Conservation (phyloP, 2,888 invertebrate species). For the Bellardia pandia region DNA sequence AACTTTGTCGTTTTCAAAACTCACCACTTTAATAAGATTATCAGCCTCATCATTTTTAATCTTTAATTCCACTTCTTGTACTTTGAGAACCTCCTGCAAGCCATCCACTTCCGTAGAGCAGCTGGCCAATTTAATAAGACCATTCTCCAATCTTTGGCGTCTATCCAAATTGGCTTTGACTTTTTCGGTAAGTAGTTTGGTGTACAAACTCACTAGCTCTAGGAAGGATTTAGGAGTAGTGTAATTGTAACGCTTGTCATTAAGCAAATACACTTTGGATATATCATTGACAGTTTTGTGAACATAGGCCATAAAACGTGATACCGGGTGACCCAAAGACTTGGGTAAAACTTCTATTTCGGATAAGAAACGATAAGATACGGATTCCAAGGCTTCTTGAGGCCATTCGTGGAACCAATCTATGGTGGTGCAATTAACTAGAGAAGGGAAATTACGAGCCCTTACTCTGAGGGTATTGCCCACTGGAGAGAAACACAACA, state of each 20-base stretch:
- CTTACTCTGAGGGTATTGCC: slow-evolving; percentile 94
- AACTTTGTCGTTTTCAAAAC: slow-evolving; percentile 95
- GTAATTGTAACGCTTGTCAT: slow-evolving; percentile 96
- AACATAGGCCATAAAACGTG: slow-evolving; percentile 95
- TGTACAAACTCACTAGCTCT: slow-evolving; percentile 94
- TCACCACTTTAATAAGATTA: slow-evolving; percentile 93
- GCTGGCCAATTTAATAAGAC: slow-evolving; percentile 93
- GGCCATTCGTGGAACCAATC: slow-evolving; percentile 99
- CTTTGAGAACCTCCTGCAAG: slow-evolving; percentile 89
- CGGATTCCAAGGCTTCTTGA: slow-evolving; percentile 94
- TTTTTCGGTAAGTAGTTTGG: slow-evolving; percentile 89
- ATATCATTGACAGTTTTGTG: slow-evolving; percentile 95
- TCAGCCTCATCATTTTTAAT: slow-evolving; percentile 96
- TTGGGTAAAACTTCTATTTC: slow-evolving; percentile 87
- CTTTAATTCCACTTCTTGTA: slow-evolving; percentile 92
- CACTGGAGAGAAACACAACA: slow-evolving; percentile 97
- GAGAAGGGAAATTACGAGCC: slow-evolving; percentile 96
- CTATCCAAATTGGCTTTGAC: slow-evolving; percentile 89
- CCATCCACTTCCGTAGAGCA: slow-evolving; percentile 94
- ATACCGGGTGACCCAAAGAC: slow-evolving; percentile 87
- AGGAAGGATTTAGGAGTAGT: slow-evolving; percentile 98
- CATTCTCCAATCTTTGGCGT: slow-evolving; percentile 92
- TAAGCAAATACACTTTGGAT: slow-evolving; percentile 91
- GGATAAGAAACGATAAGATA: slow-evolving; percentile 92
- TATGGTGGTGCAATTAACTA: slow-evolving; percentile 96